These are phyloP conservation scores for Scylla paramamosain DNA, from an alignment of 1,140 invertebrate species.

Conservation along the genomic window DNA sequence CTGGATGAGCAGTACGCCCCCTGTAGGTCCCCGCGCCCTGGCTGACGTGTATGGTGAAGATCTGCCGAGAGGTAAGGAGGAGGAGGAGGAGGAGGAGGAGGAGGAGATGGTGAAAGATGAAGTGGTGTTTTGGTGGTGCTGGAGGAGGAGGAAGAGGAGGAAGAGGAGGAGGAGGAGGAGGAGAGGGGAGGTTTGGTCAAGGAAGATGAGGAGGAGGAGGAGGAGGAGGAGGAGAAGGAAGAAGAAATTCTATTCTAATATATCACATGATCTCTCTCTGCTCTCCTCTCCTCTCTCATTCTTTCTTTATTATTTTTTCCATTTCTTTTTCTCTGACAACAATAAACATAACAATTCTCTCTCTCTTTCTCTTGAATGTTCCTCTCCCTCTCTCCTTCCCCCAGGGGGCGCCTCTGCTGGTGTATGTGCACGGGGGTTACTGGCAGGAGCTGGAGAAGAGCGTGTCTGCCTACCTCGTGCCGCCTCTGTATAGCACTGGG, in stretches of 20 bases:
- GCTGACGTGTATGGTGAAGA: slow-evolving; percentile 62
- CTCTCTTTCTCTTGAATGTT: neutral
- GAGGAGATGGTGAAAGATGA: neutral
- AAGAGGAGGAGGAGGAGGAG: neutral
- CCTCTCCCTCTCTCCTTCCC: neutral
- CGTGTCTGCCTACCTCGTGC: slow-evolving; percentile 36
- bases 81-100: neutral
- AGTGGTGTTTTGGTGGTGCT: neutral
- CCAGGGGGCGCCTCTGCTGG: neutral
- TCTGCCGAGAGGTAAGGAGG: slow-evolving; percentile 16
- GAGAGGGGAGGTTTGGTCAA: neutral
- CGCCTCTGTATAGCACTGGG: neutral
- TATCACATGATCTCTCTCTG: neutral
- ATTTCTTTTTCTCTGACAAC: neutral
- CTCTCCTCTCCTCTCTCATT: neutral
- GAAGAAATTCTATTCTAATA: no score
- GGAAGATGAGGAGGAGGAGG: neutral
- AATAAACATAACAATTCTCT: no score
- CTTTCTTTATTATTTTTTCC: neutral
- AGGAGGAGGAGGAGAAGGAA: neutral
- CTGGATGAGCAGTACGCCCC: neutral
- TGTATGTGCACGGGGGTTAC: slow-evolving; percentile 58
- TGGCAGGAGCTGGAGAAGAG: slow-evolving; percentile 43
- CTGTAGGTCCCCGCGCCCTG: neutral
- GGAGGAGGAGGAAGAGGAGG: neutral